phyloP scores from a whole-genome alignment of 2,888 invertebrate genomes.

The Leptopterna dolabrata region DNA sequence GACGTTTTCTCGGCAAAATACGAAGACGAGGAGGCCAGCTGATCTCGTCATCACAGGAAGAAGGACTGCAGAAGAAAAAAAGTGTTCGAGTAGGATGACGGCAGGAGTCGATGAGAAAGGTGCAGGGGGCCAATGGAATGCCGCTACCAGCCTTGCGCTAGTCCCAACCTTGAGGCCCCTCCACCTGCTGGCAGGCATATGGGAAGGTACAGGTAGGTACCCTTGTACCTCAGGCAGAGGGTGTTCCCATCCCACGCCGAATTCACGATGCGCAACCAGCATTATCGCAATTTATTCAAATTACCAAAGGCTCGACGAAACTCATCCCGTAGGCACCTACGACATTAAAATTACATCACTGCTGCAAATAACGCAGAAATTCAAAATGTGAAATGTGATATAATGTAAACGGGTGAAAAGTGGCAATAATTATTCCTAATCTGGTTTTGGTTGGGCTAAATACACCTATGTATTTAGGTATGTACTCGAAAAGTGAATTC shows the following conservation, averaged over 20 bases:
- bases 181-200: neutral
- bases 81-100: neutral
- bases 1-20: neutral
- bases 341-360: too few species aligned
- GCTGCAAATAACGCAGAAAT: too few species aligned
- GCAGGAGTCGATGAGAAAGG: neutral
- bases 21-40: neutral
- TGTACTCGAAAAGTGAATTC: too few species aligned
- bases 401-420: too few species aligned
- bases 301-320: neutral
- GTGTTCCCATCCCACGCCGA: neutral
- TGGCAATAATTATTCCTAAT: too few species aligned
- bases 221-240: neutral
- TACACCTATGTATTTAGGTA: too few species aligned
- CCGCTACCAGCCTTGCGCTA: conserved; percentile 3
- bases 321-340: too few species aligned
- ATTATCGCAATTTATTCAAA: neutral
- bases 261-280: neutral
- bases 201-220: neutral
- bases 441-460: too few species aligned
- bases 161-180: neutral
- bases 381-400: too few species aligned
- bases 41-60: neutral
- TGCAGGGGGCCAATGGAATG: neutral
- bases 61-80: neutral